A percentile compares a stretch with the other conserved stretches of the same genome.
Conservation (phyloP, 2,888 invertebrate species). For the Zygaena filipendulae region DNA sequence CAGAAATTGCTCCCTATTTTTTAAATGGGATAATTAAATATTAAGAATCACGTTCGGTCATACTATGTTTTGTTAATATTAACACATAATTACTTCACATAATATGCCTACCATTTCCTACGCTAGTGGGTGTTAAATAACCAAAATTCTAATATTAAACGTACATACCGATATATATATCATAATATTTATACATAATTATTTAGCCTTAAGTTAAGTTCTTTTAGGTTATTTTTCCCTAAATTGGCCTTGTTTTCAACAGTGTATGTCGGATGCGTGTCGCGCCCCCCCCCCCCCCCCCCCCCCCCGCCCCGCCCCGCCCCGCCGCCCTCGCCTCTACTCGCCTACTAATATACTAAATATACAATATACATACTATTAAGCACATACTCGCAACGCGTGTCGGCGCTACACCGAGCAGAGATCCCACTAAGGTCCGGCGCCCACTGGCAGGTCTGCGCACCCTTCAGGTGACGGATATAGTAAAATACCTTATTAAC, state of each 20-base stretch:
- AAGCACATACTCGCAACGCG: too few species aligned
- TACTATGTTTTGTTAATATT: slow-evolving; percentile 62
- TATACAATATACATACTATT: too few species aligned
- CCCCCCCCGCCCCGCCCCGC: slow-evolving; percentile 20
- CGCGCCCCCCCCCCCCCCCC: slow-evolving; percentile 22
- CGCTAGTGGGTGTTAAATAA: slow-evolving; percentile 67
- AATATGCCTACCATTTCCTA: slow-evolving; percentile 64
- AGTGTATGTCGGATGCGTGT: slow-evolving; percentile 56
- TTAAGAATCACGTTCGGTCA: slow-evolving; percentile 63
- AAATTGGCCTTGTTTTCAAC: slow-evolving; percentile 61
- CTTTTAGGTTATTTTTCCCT: slow-evolving; percentile 63
- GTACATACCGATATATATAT: slow-evolving; percentile 68
- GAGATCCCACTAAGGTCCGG: slow-evolving; percentile 30
- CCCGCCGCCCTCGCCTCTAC: slow-evolving; percentile 12
- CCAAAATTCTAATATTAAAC: slow-evolving; percentile 68
- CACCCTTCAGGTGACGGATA: too few species aligned
- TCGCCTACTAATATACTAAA: slow-evolving; percentile 12
- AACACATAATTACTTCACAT: slow-evolving; percentile 63
- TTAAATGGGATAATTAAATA: slow-evolving; percentile 53
- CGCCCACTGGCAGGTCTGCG: too few species aligned
- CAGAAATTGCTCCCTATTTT: slow-evolving; percentile 53
- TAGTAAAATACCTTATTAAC: too few species aligned
- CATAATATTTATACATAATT: slow-evolving; percentile 65
- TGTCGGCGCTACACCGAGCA: slow-evolving; percentile 21
- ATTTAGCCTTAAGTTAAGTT: slow-evolving; percentile 69